Conservation (phyloP, 2,888 invertebrate species). For the Julus scandinavius region DNA sequence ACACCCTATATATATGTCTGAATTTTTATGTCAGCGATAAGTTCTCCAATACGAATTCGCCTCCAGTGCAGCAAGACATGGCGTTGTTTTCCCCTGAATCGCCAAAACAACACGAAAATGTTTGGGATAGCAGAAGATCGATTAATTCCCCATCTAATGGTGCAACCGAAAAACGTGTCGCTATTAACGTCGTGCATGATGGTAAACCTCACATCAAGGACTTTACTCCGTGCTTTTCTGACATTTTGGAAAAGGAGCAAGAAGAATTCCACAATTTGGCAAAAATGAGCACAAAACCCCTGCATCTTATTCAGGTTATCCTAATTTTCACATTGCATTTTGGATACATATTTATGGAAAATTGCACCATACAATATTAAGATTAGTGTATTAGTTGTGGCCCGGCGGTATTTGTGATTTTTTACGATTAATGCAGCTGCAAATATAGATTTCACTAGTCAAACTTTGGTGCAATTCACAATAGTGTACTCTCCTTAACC, state of each 20-base stretch:
- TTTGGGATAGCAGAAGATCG: not conserved
- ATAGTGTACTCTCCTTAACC: not conserved
- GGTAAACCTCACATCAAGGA: not conserved
- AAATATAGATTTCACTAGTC: not conserved
- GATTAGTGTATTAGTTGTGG: too few species aligned
- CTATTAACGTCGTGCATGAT: not conserved
- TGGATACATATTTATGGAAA: not conserved
- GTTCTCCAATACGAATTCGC: not conserved
- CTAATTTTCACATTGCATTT: not conserved
- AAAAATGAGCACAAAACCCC: constrained; percentile 78
- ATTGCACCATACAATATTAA: not conserved
- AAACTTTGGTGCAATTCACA: not conserved
- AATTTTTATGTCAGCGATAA: not conserved
- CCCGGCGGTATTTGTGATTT: too few species aligned
- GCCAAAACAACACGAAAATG: not conserved
- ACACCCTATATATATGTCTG: not conserved
- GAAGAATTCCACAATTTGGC: constrained; percentile 78
- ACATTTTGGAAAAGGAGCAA: constrained; percentile 79
- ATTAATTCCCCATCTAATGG: not conserved
- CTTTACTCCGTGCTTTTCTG: constrained; percentile 64
- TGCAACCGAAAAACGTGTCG: not conserved
- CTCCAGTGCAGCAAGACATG: not conserved
- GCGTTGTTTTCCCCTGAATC: not conserved
- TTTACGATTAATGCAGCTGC: too few species aligned
- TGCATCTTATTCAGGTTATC: constrained; percentile 78